Conservation (phyloP, 2,888 invertebrate genomes). For the Clanis bilineata region DNA sequence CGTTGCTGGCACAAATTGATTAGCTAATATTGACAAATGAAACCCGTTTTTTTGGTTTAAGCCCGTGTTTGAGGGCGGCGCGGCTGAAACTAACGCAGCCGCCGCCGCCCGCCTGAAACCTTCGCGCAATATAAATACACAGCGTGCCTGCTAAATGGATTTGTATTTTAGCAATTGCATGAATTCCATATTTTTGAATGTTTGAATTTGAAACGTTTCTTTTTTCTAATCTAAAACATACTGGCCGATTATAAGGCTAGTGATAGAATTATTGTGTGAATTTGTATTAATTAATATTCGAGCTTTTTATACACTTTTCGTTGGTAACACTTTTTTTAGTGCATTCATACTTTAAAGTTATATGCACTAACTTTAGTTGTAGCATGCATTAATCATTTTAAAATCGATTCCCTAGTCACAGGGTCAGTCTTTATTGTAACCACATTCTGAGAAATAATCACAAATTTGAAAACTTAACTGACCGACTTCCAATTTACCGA, state of each 20-base stretch:
- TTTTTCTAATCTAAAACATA: neutral
- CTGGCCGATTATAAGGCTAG: neutral
- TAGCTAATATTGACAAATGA: neutral
- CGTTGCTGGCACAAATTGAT: neutral
- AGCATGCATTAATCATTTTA: too few relatives aligned
- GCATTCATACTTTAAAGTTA: too few relatives aligned
- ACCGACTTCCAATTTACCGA: too few relatives aligned
- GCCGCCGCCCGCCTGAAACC: constrained; percentile 26
- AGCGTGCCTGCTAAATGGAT: constrained; percentile 20
- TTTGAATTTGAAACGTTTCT: neutral
- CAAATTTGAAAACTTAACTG: too few relatives aligned
- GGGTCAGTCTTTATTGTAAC: too few relatives aligned
- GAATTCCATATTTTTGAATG: neutral
- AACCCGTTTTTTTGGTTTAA: constrained; percentile 21
- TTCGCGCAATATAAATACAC: constrained; percentile 30
- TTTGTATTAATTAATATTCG: too few relatives aligned
- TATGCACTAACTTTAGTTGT: too few relatives aligned
- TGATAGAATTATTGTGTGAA: neutral
- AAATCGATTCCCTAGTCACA: too few relatives aligned
- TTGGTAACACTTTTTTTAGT: too few relatives aligned
- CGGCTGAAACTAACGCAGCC: constrained; percentile 38
- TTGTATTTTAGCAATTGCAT: neutral
- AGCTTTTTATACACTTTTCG: too few relatives aligned
- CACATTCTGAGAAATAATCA: too few relatives aligned
- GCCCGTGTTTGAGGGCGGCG: constrained; percentile 38